Conservation (phyloP, 2,888 invertebrate species). For the Cerastis leucographa region DNA sequence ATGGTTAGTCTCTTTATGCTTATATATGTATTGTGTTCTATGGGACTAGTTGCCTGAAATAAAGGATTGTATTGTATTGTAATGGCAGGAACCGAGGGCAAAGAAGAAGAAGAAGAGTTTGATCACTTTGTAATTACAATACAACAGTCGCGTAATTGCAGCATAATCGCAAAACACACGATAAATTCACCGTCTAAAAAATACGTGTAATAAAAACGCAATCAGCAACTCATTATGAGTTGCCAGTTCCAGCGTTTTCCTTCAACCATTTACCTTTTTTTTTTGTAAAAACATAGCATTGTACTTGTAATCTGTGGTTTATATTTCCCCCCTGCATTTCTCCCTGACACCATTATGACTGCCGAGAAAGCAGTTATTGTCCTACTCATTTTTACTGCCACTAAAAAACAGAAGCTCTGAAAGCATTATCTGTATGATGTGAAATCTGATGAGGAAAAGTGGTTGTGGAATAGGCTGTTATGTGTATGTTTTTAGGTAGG, state of each 20-base stretch:
- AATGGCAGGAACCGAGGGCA: too few species aligned
- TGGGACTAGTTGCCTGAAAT: too few species aligned
- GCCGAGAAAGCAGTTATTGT: slow-evolving; percentile 41
- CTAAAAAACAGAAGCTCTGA: slow-evolving; percentile 54
- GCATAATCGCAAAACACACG: neutral
- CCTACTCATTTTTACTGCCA: slow-evolving; percentile 55
- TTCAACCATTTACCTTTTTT: slow-evolving; percentile 31
- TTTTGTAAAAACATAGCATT: slow-evolving; percentile 36
- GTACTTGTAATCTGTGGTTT: slow-evolving; percentile 32
- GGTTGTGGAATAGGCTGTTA: slow-evolving; percentile 28
- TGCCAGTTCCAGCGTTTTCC: slow-evolving; percentile 16
- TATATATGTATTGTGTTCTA: too few species aligned
- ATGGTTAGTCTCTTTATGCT: too few species aligned
- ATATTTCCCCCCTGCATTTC: slow-evolving; percentile 33
- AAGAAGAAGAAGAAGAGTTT: too few species aligned
- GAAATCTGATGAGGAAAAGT: slow-evolving; percentile 38
- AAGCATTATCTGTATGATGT: slow-evolving; percentile 41
- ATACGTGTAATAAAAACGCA: slow-evolving; percentile 13
- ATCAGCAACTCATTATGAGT: slow-evolving; percentile 20
- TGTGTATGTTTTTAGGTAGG: slow-evolving; percentile 22
- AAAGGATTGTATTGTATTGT: too few species aligned
- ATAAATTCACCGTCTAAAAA: slow-evolving; percentile 5
- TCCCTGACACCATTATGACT: slow-evolving; percentile 37
- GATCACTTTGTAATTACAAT: neutral
- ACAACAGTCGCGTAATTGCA: neutral